phyloP scores from a whole-genome alignment of 2,113 vertebrate genomes.

The Strix uralensis region DNA sequence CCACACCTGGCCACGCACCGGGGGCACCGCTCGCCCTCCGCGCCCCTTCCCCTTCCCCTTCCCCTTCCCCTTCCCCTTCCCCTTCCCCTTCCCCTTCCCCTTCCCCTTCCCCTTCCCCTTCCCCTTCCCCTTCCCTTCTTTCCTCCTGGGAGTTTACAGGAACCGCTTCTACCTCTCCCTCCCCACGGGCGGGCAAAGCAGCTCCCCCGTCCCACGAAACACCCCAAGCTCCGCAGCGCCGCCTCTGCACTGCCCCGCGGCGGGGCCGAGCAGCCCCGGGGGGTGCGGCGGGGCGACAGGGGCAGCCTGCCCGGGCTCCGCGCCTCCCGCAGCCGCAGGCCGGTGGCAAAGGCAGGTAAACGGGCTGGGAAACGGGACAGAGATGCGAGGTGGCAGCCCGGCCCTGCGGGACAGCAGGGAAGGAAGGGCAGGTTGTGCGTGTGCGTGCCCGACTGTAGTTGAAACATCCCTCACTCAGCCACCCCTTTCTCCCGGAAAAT shows the following conservation, averaged over 20 bases:
- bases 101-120: not conserved
- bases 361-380: fast-evolving
- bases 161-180: not conserved
- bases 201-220: too few species aligned
- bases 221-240: not conserved
- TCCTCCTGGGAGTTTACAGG: not conserved
- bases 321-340: not conserved
- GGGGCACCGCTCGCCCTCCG: not conserved
- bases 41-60: not conserved
- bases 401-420: not conserved
- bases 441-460: not conserved
- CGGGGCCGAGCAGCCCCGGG: not conserved
- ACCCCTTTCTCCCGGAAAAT: not conserved
- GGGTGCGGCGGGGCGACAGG: not conserved
- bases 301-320: not conserved
- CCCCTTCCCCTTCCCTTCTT: too few species aligned
- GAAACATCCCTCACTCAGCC: not conserved
- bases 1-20: not conserved
- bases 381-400: not conserved
- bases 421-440: not conserved
- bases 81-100: too few species aligned
- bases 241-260: not conserved
- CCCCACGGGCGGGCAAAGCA: not conserved
- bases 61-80: not conserved
- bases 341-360: not conserved